Conservation (phyloP, 64 coral and sea anemone genomes). For the Orbicella faveolata region DNA sequence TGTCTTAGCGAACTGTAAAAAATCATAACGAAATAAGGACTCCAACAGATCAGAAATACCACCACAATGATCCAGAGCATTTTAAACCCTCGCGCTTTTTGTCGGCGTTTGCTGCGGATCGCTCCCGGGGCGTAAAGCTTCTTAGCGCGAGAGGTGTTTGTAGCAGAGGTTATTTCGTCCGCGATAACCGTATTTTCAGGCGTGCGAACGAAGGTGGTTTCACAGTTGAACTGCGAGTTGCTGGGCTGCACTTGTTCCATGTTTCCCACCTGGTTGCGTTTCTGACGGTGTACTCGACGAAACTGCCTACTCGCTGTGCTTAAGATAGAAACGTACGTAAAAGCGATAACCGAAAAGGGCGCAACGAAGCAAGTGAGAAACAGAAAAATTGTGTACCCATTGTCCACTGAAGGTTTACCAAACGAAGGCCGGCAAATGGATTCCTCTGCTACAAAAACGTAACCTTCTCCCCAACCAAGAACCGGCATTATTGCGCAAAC, state of each 20-base stretch:
- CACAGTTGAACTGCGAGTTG: conserved; percentile 9
- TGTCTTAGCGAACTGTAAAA: conserved; percentile 77
- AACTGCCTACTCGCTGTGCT: conserved; percentile 80
- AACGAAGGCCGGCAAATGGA: conserved; percentile 79
- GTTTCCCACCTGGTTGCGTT: conserved; percentile 4
- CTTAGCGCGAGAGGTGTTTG: conserved; percentile 45
- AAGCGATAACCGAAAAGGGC: conserved; percentile 71
- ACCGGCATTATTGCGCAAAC: conserved; percentile 64
- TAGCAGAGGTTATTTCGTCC: conserved; percentile 81
- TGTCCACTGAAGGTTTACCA: conserved; percentile 64
- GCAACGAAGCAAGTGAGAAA: conserved; percentile 69
- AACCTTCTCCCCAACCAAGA: conserved; percentile 80
- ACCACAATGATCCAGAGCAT: conserved; percentile 79
- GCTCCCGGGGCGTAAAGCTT: background rate
- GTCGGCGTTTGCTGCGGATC: conserved; percentile 16
- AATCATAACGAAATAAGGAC: conserved; percentile 87
- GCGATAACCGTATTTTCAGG: conserved; percentile 48
- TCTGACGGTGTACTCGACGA: conserved; percentile 71
- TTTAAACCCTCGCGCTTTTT: conserved; percentile 68
- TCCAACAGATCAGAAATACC: conserved; percentile 87
- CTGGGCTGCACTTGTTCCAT: background rate
- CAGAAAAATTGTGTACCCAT: conserved; percentile 89
- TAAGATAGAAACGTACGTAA: conserved; percentile 79
- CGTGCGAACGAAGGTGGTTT: conserved; percentile 16
- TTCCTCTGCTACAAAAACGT: conserved; percentile 54